Conservation (phyloP, 2,888 invertebrate genomes). For the Bellardia pandia region DNA sequence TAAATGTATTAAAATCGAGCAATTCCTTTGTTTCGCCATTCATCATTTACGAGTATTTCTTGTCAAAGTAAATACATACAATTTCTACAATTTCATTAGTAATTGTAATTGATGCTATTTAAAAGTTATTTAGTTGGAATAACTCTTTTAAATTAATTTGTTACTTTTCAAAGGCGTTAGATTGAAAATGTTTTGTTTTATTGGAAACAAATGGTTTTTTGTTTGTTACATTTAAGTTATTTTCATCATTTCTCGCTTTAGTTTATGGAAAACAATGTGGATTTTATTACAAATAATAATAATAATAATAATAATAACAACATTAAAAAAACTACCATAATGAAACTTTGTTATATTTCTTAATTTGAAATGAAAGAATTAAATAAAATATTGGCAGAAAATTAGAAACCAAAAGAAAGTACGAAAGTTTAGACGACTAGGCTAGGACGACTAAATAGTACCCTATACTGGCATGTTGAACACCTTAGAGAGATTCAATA, state of each 20-base stretch:
- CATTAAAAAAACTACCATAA: background rate
- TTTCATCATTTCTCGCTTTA: background rate
- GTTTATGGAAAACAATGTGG: background rate
- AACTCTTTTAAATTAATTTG: no score
- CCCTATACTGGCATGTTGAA: no score
- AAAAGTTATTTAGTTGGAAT: no score
- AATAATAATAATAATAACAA: no score
- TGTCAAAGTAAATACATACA: no score
- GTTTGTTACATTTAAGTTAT: background rate
- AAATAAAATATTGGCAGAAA: constrained; percentile 9
- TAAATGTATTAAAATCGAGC: no score
- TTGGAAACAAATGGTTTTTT: background rate
- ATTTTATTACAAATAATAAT: background rate
- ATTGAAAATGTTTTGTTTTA: constrained; percentile 6
- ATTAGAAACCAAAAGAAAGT: background rate
- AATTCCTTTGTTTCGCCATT: no score
- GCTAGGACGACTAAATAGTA: no score
- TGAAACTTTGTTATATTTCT: constrained; percentile 32
- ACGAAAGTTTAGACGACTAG: no score
- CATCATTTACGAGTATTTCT: no score
- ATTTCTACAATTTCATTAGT: no score
- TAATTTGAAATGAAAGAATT: constrained; percentile 21
- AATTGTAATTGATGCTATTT: background rate
- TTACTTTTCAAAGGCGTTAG: background rate
- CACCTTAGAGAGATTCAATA: no score